Base-by-base conservation (phyloP, 2,797 vertebrate genomes). In the Trichosurus vulpecula region DNA sequence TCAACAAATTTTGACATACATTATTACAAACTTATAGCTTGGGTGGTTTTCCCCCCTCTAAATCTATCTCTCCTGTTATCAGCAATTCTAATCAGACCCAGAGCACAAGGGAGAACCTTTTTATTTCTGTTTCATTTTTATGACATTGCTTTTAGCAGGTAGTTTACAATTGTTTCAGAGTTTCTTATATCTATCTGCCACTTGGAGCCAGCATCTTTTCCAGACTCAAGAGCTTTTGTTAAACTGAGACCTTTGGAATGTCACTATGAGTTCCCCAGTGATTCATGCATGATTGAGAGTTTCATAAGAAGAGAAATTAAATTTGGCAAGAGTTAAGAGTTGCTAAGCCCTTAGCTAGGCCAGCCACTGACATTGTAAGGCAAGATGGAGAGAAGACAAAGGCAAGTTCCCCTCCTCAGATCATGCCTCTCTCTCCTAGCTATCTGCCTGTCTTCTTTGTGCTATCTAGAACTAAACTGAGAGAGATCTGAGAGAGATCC, bases 61-160 rank as follows among this genome's bases (percentile, higher is more conserved):
- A 89, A 94, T 93, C 94, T 95, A 25, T 74, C n/a, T 97, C 89
- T 95, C 89, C 95, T 92, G 22, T 94, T 94, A 95, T 92, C 55
- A 56, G 57, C 52, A 53, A 90, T 52, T 97, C 97, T 41, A 89
- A 95, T 97, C 95, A 96, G 96, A 97, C n/a, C 52, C 74, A 91
- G 95, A 97, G 90, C n/a, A 22, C 92, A 90, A 19, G n/a, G 95
- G 56, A 95, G 89, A 94, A 92, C 54, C 57, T 96, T 97, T 87
- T 98, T 2, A 1, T 94, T 97, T 97, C 96, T 97, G 31, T 91
- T 94, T 96, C 91, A 53, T 94, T 98, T 87, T 98, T 97, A 98
- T 94, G 97, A 96, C 91, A 1, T 8, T 95, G 92, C 93, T 96
- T 74, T 96, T 96, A 97, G 96, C 94, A 96, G 91, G 55, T 93